These are phyloP conservation scores for Invenusta paracnida DNA, from an alignment of 2,888 invertebrate genomes.

Conservation along the genomic window DNA sequence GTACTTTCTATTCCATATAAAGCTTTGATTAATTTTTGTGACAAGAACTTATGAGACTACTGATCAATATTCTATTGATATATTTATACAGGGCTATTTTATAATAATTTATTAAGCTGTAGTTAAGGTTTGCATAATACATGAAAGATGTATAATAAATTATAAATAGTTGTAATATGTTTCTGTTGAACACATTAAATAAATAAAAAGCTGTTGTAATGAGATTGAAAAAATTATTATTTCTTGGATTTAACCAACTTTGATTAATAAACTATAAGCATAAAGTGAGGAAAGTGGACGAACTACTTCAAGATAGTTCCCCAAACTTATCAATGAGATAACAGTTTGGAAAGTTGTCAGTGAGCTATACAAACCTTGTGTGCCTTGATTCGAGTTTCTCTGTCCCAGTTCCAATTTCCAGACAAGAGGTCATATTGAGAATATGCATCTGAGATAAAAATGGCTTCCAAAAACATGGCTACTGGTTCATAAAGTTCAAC, in stretches of 20 bases:
- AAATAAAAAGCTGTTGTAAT: too few species aligned
- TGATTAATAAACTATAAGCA: background rate
- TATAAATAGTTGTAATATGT: too few species aligned
- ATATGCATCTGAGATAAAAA: background rate
- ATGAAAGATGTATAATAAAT: too few species aligned
- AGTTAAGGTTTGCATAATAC: too few species aligned
- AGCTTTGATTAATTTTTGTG: too few species aligned
- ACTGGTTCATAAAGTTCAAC: background rate
- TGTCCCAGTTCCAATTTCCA: background rate
- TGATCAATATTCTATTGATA: too few species aligned
- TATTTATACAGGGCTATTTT: too few species aligned
- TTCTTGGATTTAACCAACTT: background rate
- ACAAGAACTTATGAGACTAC: too few species aligned
- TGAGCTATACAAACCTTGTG: background rate
- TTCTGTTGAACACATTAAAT: too few species aligned
- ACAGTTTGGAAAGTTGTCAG: background rate
- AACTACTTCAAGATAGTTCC: background rate
- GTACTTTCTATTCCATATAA: too few species aligned
- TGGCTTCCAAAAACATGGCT: background rate
- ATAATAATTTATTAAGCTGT: too few species aligned
- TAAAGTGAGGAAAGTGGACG: background rate
- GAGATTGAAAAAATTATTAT: too few species aligned
- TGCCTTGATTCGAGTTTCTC: background rate
- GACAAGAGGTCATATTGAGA: background rate
- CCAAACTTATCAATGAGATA: background rate